Conservation (phyloP, 2,113 vertebrate genomes). For the Engystomops pustulosus region DNA sequence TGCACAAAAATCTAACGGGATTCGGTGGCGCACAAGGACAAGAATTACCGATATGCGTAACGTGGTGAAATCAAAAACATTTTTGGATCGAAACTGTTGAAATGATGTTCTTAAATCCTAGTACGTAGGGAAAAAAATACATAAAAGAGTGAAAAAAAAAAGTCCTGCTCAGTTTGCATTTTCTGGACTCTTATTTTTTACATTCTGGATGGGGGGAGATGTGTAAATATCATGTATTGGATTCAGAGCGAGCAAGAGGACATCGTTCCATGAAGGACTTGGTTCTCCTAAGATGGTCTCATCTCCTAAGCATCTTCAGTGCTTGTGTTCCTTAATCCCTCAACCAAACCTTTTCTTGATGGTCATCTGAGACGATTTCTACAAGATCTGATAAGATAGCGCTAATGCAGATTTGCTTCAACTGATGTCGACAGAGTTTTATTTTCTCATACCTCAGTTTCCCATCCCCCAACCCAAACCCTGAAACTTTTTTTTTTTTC, state of each 20-base stretch:
- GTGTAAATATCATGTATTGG: constrained; percentile 38
- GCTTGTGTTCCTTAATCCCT: constrained; percentile 23
- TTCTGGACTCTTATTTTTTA: constrained; percentile 43
- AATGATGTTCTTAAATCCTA: constrained; percentile 39
- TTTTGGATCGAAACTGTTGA: constrained; percentile 9
- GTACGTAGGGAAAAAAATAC: constrained; percentile 31
- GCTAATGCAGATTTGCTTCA: neutral
- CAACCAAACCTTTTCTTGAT: neutral
- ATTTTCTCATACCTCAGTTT: constrained; percentile 7
- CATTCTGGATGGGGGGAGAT: neutral
- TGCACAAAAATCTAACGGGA: neutral
- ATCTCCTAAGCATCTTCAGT: constrained; percentile 28
- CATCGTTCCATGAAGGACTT: neutral
- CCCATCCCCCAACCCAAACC: neutral
- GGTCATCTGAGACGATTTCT: constrained; percentile 45
- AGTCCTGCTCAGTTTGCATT: constrained; percentile 18
- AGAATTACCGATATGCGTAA: neutral
- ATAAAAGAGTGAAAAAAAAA: neutral
- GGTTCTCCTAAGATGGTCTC: neutral
- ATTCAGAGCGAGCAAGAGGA: neutral
- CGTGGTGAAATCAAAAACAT: constrained; percentile 13
- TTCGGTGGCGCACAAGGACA: constrained; percentile 21
- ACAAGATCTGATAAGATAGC: constrained; percentile 6
- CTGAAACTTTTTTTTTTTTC: neutral
- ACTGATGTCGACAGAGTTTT: constrained; percentile 12